Evolutionary conservation across 64 coral and sea anemone species (phyloP).

Genomic region (Stichodactyla helianthus): DNA sequence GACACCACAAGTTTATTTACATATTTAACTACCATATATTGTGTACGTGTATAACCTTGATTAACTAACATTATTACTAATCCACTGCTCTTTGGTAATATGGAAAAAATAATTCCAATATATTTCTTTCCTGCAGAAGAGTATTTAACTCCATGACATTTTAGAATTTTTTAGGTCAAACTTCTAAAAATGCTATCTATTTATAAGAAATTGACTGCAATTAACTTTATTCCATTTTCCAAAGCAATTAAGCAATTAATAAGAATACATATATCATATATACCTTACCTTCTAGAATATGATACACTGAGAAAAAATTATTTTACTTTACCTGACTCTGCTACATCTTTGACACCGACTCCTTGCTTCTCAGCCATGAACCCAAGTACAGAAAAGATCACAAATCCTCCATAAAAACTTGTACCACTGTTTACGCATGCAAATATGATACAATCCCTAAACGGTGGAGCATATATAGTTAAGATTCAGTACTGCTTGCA

Average conservation of each 20-base stretch:
- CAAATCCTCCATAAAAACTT: conserved; percentile 92
- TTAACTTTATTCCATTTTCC: too few species aligned
- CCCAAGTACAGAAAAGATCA: conserved; percentile 78
- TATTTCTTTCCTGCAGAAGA: too few species aligned
- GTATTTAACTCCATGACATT: too few species aligned
- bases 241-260: too few species aligned
- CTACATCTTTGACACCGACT: conserved; percentile 54
- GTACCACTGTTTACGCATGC: conserved; percentile 90
- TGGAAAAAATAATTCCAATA: too few species aligned
- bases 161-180: too few species aligned
- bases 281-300: neutral
- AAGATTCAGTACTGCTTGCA: neutral
- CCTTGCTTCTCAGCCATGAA: conserved; percentile 92
- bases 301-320: neutral
- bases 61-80: neutral
- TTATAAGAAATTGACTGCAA: too few species aligned
- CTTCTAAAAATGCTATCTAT: too few species aligned
- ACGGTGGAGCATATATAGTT: neutral
- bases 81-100: too few species aligned
- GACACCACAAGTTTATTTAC: neutral
- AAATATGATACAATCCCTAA: conserved; percentile 81
- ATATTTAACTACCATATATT: too few species aligned
- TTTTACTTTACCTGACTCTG: conserved; percentile 58
- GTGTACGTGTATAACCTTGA: too few species aligned
- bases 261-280: neutral